Conservation (phyloP, 2,113 vertebrate genomes). For the Mobula hypostoma region DNA sequence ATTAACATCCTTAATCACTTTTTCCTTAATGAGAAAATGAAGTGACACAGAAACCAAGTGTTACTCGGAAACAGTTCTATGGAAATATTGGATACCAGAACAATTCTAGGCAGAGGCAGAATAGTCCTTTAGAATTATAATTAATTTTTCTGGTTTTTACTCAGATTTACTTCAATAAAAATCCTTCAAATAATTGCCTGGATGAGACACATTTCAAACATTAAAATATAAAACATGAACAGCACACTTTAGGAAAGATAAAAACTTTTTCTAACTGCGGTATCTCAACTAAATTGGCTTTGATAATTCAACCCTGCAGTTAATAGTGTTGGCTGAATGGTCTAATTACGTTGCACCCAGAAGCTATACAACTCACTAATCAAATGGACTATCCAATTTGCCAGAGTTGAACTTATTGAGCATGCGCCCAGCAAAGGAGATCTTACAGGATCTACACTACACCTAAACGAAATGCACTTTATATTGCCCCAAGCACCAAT, state of each 20-base stretch:
- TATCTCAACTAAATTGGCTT: not conserved
- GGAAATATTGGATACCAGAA: too few species aligned
- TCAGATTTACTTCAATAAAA: not conserved
- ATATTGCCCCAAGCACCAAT: not conserved
- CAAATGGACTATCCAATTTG: not conserved
- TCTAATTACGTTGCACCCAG: not conserved
- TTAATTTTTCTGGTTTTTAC: too few species aligned
- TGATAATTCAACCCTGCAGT: not conserved
- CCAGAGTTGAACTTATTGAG: not conserved
- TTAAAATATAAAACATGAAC: not conserved
- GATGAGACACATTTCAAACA: not conserved
- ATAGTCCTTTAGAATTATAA: not conserved
- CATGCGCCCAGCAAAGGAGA: not conserved
- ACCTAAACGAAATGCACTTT: not conserved
- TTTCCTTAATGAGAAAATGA: slow-evolving; percentile 44
- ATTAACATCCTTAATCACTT: slow-evolving; percentile 50
- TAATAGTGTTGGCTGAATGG: not conserved
- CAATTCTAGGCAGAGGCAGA: not conserved
- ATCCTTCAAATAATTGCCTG: not conserved
- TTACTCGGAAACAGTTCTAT: not conserved
- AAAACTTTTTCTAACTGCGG: not conserved
- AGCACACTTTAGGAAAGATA: not conserved
- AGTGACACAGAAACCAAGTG: not conserved
- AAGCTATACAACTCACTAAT: not conserved
- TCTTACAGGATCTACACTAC: not conserved